Conservation (phyloP, 2,888 invertebrate genomes). For the Habrosyne pyritoides region DNA sequence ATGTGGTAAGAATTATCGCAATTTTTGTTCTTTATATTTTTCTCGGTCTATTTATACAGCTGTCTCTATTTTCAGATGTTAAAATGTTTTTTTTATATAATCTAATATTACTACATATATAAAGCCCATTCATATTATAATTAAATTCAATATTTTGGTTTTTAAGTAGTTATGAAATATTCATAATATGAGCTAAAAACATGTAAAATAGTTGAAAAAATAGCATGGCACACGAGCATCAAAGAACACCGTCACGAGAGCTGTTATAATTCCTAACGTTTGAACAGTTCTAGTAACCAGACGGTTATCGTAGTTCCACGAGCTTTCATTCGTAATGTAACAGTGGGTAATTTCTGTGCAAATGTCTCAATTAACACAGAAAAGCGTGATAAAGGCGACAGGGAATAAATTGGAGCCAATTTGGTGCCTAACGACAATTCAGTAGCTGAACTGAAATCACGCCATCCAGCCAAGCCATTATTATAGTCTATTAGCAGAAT, state of each 20-base stretch:
- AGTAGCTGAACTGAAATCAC: conserved; percentile 48
- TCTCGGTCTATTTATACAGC: no score
- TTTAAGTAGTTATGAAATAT: no score
- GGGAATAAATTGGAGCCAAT: conserved; percentile 65
- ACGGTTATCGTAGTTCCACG: conserved; percentile 33
- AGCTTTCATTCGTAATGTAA: conserved; percentile 42
- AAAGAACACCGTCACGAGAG: conserved; percentile 23
- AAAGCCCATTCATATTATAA: no score
- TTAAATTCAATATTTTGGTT: no score
- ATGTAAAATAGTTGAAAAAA: neutral
- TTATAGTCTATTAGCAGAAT: conserved; percentile 44
- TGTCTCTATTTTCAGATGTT: no score
- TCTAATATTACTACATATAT: no score
- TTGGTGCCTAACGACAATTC: conserved; percentile 62
- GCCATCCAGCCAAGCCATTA: conserved; percentile 30
- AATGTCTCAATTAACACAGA: conserved; percentile 74
- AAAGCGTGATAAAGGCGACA: conserved; percentile 67
- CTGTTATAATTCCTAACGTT: conserved; percentile 34
- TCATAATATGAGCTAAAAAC: no score
- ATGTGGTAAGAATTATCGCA: no score
- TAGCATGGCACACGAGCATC: conserved; percentile 36
- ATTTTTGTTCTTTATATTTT: no score
- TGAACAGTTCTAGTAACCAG: conserved; percentile 13
- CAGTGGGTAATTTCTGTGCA: conserved; percentile 62
- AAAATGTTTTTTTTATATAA: no score